Percentiles rank a stretch among this genome's conserved stretches.
Conservation (phyloP, 2,113 vertebrate genomes). For the Chamaea fasciata region DNA sequence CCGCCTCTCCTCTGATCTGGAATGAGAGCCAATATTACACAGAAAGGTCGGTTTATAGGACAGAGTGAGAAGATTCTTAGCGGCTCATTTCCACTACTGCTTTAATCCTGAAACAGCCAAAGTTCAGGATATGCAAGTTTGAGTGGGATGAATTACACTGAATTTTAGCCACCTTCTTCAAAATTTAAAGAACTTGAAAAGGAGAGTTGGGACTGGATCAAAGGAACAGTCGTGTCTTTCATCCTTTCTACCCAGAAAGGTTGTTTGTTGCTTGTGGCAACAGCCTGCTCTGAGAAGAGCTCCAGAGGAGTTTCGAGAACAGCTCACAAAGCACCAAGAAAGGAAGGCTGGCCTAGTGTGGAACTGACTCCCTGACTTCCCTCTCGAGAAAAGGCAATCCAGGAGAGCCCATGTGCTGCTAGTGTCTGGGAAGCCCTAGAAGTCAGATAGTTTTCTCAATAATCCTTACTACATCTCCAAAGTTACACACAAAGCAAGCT, state of each 20-base stretch:
- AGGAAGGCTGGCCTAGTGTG: not conserved
- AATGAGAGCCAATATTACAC: not conserved
- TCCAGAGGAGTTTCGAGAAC: too few relatives aligned
- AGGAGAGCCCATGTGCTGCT: not conserved
- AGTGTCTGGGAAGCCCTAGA: not conserved
- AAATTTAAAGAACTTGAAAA: not conserved
- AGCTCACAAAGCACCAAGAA: not conserved
- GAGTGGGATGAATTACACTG: not conserved
- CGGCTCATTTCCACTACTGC: not conserved
- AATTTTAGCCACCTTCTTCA: not conserved
- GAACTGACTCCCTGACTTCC: not conserved
- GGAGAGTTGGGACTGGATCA: not conserved
- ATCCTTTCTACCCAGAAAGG: not conserved
- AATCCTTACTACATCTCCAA: not conserved
- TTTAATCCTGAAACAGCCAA: not conserved
- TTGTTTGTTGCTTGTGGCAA: not conserved
- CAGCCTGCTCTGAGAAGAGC: not conserved
- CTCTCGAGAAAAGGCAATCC: not conserved
- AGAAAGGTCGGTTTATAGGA: not conserved
- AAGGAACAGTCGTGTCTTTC: not conserved
- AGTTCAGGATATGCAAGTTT: not conserved
- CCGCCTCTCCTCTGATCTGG: slow-evolving; percentile 87
- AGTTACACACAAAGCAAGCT: not conserved
- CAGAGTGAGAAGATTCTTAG: not conserved
- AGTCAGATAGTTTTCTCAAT: not conserved